phyloP scores from a whole-genome alignment of 2,888 invertebrate genomes.

The Tuta absoluta region DNA sequence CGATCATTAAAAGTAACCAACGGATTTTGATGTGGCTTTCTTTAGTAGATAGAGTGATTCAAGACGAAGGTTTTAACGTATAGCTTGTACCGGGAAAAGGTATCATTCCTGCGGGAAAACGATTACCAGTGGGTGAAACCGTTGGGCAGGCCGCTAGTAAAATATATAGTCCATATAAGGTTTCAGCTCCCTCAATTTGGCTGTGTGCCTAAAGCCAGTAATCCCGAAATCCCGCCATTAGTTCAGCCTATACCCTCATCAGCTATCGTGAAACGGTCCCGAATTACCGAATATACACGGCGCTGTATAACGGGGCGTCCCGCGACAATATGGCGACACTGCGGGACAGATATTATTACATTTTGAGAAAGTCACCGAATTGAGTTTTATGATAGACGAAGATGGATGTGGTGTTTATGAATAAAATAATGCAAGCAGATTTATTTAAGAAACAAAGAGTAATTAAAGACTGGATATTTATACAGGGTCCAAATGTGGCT shows the following conservation, averaged over 20 bases:
- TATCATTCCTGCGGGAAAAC: too few species aligned
- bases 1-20: too few species aligned
- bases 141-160: too few species aligned
- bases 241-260: slow-evolving; percentile 6
- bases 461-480: too few species aligned
- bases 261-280: background rate
- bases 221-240: slow-evolving; percentile 10
- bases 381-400: background rate
- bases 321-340: background rate
- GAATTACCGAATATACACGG: background rate
- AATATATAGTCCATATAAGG: background rate
- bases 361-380: background rate
- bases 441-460: too few species aligned
- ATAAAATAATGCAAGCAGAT: background rate
- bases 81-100: too few species aligned
- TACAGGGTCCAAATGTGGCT: too few species aligned
- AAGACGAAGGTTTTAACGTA: too few species aligned
- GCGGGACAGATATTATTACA: slow-evolving; percentile 13
- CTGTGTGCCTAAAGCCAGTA: background rate
- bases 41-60: too few species aligned
- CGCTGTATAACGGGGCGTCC: background rate
- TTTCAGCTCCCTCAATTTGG: background rate
- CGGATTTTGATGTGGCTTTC: too few species aligned
- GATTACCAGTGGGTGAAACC: too few species aligned
- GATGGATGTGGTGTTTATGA: background rate